These are phyloP conservation scores for Calonectris borealis DNA, from an alignment of 2,113 vertebrate genomes.

Conservation along the genomic window DNA sequence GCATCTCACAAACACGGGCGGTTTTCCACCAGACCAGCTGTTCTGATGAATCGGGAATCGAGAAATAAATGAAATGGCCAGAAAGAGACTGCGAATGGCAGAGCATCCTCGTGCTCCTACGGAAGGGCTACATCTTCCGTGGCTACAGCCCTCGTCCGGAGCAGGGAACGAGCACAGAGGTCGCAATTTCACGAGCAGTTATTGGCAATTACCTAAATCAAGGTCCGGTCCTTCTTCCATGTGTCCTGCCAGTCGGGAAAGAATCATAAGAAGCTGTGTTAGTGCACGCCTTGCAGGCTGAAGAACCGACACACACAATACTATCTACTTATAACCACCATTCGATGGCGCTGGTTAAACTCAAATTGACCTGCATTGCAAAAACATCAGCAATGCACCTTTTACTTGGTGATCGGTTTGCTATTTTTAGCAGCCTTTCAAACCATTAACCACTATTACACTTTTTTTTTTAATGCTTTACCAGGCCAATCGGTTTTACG, in stretches of 20 bases:
- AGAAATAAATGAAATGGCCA: accelerated
- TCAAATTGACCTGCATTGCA: slow-evolving; percentile 70
- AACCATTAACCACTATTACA: slow-evolving; percentile 70
- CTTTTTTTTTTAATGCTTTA: slow-evolving; percentile 30
- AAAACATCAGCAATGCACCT: slow-evolving; percentile 68
- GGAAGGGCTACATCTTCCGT: accelerated
- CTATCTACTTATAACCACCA: slow-evolving; percentile 74
- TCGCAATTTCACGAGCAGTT: accelerated
- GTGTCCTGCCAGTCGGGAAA: slow-evolving; percentile 83
- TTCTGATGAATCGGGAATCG: not conserved
- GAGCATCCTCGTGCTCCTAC: not conserved
- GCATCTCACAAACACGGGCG: not conserved
- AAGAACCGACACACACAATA: slow-evolving; percentile 75
- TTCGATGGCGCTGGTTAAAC: slow-evolving; percentile 66
- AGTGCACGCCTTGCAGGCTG: slow-evolving; percentile 69
- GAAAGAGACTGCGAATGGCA: accelerated
- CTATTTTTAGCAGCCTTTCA: slow-evolving; percentile 70
- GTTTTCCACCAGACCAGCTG: not conserved
- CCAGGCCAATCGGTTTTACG: slow-evolving; percentile 72
- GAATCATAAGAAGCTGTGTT: slow-evolving; percentile 70
- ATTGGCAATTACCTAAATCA: slow-evolving; percentile 83
- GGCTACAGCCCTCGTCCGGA: accelerated
- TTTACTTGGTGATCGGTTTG: slow-evolving; percentile 45
- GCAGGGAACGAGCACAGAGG: accelerated
- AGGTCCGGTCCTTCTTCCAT: slow-evolving; percentile 87